Conservation (phyloP, 2,888 invertebrate genomes). For the Hemaris fuciformis region DNA sequence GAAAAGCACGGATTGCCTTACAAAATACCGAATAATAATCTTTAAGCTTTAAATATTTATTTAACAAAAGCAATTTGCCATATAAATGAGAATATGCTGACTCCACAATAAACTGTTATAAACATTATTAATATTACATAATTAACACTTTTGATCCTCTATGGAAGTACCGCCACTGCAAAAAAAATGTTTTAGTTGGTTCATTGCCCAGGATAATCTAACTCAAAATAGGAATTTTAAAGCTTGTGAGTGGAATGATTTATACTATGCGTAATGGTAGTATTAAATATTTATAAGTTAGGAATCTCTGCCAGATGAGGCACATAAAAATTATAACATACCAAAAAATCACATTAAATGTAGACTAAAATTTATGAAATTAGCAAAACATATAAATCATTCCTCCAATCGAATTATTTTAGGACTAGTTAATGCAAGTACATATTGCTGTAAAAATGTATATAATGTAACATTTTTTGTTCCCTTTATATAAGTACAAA, state of each 20-base stretch:
- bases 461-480: constrained; percentile 9
- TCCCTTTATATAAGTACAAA: constrained; percentile 14
- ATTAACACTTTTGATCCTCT: too few species aligned
- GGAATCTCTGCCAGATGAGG: constrained; percentile 1
- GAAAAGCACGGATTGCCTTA: too few species aligned
- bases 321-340: neutral
- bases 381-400: neutral
- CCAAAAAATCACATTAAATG: neutral
- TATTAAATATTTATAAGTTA: neutral
- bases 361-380: neutral
- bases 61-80: too few species aligned
- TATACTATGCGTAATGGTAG: neutral
- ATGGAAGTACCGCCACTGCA: too few species aligned
- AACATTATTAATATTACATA: too few species aligned
- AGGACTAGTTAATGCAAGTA: neutral
- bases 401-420: neutral
- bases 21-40: too few species aligned
- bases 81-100: too few species aligned
- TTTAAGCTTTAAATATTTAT: too few species aligned
- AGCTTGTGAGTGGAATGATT: neutral
- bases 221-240: neutral
- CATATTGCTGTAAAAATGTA: constrained; percentile 9
- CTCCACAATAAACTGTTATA: too few species aligned
- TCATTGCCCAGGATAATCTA: too few species aligned
- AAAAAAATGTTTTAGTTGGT: too few species aligned